Conservation (phyloP, 2,797 vertebrate species). For the Natrix natrix region DNA sequence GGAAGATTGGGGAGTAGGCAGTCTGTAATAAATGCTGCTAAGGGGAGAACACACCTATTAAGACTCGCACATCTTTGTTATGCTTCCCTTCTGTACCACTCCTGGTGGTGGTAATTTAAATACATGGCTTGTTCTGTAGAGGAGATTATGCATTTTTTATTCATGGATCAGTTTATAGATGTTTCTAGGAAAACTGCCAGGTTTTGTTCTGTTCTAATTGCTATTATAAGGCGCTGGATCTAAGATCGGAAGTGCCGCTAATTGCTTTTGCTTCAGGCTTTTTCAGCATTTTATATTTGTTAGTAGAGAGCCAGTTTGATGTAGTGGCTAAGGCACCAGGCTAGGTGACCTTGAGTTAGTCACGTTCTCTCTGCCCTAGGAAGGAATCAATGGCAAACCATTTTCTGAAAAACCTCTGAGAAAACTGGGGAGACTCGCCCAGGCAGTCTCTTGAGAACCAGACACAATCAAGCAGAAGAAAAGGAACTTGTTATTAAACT, state of each 20-base stretch:
- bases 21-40: not conserved
- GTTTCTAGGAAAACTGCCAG: not conserved
- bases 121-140: not conserved
- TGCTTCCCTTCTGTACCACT: not conserved
- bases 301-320: not conserved
- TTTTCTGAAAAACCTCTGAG: not conserved
- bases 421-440: not conserved
- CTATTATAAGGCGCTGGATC: not conserved
- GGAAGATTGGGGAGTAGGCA: not conserved
- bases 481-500: not conserved
- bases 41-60: not conserved
- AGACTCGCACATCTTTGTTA: not conserved
- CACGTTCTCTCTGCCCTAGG: not conserved
- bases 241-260: not conserved
- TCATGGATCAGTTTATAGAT: not conserved
- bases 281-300: not conserved
- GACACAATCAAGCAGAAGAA: not conserved
- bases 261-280: not conserved
- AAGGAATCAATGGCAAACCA: not conserved
- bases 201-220: not conserved
- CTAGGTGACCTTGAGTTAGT: not conserved
- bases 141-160: not conserved
- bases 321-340: not conserved
- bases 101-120: not conserved
- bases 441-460: not conserved